Conservation (phyloP, 2,888 invertebrate genomes). For the Acronicta psi region DNA sequence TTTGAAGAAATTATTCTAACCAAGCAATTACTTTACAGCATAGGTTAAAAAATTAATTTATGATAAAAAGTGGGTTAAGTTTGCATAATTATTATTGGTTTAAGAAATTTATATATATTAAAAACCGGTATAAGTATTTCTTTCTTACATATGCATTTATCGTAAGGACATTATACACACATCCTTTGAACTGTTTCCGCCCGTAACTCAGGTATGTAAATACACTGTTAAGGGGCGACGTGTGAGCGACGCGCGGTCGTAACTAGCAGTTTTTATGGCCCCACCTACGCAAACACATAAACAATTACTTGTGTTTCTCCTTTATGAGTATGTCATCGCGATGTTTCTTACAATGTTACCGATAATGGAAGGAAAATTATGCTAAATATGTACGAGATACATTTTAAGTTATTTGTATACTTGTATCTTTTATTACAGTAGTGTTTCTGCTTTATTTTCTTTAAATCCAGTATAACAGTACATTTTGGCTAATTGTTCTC, state of each 20-base stretch:
- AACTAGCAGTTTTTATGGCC: constrained; percentile 63
- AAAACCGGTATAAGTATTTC: too few relatives aligned
- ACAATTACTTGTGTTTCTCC: constrained; percentile 54
- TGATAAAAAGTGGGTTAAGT: too few relatives aligned
- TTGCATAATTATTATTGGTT: too few relatives aligned
- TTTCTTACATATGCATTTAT: constrained; percentile 2
- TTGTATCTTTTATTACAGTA: too few relatives aligned
- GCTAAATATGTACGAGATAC: not conserved
- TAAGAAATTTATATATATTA: too few relatives aligned
- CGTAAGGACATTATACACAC: constrained; percentile 27
- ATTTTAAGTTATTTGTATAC: not conserved
- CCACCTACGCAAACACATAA: constrained; percentile 57
- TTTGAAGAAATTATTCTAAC: too few relatives aligned
- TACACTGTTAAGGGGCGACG: constrained; percentile 49
- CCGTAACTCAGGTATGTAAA: constrained; percentile 64
- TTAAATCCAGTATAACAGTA: too few relatives aligned
- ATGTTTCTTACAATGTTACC: constrained; percentile 30
- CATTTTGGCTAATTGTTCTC: too few relatives aligned
- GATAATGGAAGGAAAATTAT: constrained; percentile 1
- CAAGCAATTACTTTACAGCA: too few relatives aligned
- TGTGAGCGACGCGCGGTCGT: constrained; percentile 52
- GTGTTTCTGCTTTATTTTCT: too few relatives aligned
- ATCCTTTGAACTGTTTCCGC: constrained; percentile 29
- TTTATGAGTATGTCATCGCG: constrained; percentile 35
- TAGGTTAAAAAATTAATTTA: too few relatives aligned